Evolutionary conservation across 2,888 invertebrate genomes (phyloP).

Genomic region (Tiphia femorata): DNA sequence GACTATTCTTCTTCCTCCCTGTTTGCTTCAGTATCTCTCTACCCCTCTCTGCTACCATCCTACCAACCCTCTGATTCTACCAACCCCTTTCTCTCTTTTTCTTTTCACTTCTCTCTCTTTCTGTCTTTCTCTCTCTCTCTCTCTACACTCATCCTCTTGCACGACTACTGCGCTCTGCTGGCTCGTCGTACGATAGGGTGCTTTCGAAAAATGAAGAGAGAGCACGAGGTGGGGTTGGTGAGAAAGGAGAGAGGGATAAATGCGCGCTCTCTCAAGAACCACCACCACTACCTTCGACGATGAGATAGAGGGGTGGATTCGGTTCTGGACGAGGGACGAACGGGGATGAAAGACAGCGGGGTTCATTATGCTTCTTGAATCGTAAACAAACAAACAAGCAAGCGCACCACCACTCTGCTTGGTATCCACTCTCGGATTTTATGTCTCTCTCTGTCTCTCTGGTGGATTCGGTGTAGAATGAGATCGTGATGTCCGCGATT

Average conservation of each 20-base stretch:
- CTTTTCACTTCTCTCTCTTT: background rate
- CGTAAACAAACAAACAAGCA: constrained; percentile 43
- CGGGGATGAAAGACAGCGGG: constrained; percentile 17
- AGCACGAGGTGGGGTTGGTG: no score
- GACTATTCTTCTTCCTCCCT: background rate
- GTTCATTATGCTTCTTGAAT: constrained; percentile 41
- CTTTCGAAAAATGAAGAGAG: no score
- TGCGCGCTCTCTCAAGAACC: constrained; percentile 23
- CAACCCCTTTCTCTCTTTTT: background rate
- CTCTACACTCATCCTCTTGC: background rate
- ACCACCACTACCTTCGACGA: background rate
- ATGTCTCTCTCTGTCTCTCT: constrained; percentile 3
- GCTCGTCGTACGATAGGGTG: no score
- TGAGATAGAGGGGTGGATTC: background rate
- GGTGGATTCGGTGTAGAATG: no score
- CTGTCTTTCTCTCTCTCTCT: constrained; percentile 6
- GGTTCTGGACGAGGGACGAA: background rate
- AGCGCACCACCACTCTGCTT: no score
- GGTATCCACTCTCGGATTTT: no score
- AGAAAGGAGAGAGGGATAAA: constrained; percentile 8
- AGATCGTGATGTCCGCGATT: no score
- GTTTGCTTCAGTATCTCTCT: no score
- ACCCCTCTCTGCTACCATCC: no score
- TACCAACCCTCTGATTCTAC: no score
- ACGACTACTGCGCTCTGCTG: constrained; percentile 15